Evolutionary conservation across 1,140 invertebrate species (phyloP), one percentile per base, ranked within the genome.

Genomic region (Acyrthosiphon pisum): DNA sequence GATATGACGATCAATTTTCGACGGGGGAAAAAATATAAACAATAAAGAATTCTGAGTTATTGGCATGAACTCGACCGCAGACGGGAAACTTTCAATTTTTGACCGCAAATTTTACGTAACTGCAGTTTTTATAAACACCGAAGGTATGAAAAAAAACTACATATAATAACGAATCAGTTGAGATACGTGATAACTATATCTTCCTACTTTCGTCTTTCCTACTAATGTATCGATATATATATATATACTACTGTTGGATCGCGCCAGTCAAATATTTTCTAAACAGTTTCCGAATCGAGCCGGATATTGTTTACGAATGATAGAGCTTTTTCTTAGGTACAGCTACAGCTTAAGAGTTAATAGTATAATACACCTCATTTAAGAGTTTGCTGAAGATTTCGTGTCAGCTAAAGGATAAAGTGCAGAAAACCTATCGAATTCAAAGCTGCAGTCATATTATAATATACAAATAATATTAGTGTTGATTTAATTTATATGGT

Each of bases 201-300:
- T 46, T 46, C 46, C 86, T 48, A 87, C 86, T 87, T 87, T 87
- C 86, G 86, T 87, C 30, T 48, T 87, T 22, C 30, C 41, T 41
- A 41, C 11, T 76, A 30, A 4, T n/a, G 11, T 30, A n/a, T 76
- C 60, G 14, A 76, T n/a, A 76, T 76, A 53, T 23, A 23, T 53
- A 22, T 18, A 53, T 68, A 76, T 7, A 76, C 14, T 22, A 76
- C 60, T n/a, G 30, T 35, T n/a, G 60, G n/a, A 76, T 76, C 6
- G 60, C 30, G 0, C 11, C 30, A 76, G 30, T 18, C 30, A 76
- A 35, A 76, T 9, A 68, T n/a, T 68, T n/a, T n/a, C 60, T 11
- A 4, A 68, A 68, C 30, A 14, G n/a, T 68, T 68, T 68, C 30
- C n/a, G 20, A 76, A 35, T n/a, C 60, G 30, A n/a, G 60, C n/a